These are phyloP conservation scores for Crioceris asparagi DNA, from an alignment of 2,888 invertebrate species.

Conservation along the genomic window DNA sequence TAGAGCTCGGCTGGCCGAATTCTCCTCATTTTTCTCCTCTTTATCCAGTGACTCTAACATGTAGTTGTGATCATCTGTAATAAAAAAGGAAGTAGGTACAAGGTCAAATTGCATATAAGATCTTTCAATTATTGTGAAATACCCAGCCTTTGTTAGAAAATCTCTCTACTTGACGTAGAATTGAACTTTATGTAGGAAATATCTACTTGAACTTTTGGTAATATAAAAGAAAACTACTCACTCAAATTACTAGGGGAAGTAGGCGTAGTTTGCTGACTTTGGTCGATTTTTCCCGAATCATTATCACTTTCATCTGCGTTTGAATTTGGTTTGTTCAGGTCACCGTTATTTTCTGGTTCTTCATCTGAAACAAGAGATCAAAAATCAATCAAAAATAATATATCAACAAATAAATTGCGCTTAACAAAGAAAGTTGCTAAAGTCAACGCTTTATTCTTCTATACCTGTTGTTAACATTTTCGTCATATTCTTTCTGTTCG, in stretches of 20 bases:
- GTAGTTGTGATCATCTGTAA: constrained; percentile 40
- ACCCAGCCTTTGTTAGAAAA: too few relatives aligned
- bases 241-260: constrained; percentile 32
- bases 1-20: constrained; percentile 5
- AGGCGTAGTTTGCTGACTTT: constrained; percentile 40
- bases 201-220: too few relatives aligned
- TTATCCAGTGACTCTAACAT: constrained; percentile 20
- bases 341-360: constrained; percentile 29
- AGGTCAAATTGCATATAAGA: too few relatives aligned
- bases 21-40: constrained; percentile 13
- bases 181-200: too few relatives aligned
- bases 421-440: background rate
- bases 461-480: too few relatives aligned
- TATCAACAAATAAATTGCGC: background rate
- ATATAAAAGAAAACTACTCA: too few relatives aligned
- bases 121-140: too few relatives aligned
- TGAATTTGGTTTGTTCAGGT: constrained; percentile 20
- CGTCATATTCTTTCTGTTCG: too few relatives aligned
- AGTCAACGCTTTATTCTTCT: too few relatives aligned
- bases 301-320: constrained; percentile 23
- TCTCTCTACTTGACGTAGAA: too few relatives aligned
- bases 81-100: constrained; percentile 1
- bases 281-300: constrained; percentile 38
- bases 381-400: background rate
- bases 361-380: constrained; percentile 23